These are phyloP conservation scores for Drosophila pseudotakahashii DNA, from an alignment of 2,888 invertebrate species.

Conservation along the genomic window DNA sequence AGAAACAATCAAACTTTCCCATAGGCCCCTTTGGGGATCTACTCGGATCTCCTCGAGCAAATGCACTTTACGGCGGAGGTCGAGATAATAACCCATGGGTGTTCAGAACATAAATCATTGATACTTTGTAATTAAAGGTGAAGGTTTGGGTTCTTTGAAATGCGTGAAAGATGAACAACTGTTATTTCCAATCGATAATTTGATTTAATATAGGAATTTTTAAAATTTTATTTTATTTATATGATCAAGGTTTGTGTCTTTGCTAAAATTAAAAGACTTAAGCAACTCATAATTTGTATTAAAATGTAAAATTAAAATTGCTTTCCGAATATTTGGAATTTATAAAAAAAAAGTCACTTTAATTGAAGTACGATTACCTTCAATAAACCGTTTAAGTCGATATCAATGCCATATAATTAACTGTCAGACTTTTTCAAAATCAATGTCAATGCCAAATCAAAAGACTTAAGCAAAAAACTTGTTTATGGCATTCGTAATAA, in stretches of 20 bases:
- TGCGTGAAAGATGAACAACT: background rate
- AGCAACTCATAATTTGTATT: background rate
- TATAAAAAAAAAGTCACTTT: background rate
- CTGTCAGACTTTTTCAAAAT: background rate
- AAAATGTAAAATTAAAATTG: too few species aligned
- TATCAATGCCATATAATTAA: conserved; percentile 2
- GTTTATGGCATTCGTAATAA: background rate
- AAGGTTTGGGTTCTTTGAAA: background rate
- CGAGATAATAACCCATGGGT: conserved; percentile 3
- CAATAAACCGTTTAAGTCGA: background rate
- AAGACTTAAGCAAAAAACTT: conserved; percentile 35
- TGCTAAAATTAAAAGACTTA: background rate
- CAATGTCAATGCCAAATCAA: conserved; percentile 27
- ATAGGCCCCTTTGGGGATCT: conserved; percentile 20
- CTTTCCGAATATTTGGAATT: background rate
- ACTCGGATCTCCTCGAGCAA: conserved; percentile 4
- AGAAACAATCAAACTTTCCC: conserved; percentile 44
- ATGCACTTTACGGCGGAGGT: conserved; percentile 15
- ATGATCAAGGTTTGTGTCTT: too few species aligned
- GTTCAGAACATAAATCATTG: background rate
- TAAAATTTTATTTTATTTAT: background rate
- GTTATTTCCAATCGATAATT: background rate
- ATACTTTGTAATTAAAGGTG: conserved; percentile 3
- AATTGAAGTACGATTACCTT: background rate
- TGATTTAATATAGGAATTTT: too few species aligned